Conservation (phyloP, 2,888 invertebrate genomes). For the Orchesellides sinensis region DNA sequence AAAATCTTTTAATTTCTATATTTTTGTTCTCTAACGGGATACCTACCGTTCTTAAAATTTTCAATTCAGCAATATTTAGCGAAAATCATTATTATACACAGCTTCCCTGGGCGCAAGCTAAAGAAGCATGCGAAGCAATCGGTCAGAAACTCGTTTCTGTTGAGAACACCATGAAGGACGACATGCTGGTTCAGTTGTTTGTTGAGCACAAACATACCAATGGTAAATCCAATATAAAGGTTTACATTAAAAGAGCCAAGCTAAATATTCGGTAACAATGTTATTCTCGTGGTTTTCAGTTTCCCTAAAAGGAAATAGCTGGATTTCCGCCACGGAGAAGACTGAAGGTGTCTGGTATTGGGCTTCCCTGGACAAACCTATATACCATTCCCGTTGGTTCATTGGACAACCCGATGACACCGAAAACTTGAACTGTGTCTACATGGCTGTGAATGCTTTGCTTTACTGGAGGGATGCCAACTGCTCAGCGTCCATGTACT, state of each 20-base stretch:
- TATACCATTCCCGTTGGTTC: conserved; percentile 69
- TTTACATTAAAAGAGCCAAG: too few relatives aligned
- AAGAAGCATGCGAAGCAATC: conserved; percentile 39
- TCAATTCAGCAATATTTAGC: too few relatives aligned
- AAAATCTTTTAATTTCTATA: neutral
- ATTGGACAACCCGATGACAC: conserved; percentile 71
- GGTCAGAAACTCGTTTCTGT: conserved; percentile 60
- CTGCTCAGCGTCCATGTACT: conserved; percentile 71
- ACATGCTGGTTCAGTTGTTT: conserved; percentile 54
- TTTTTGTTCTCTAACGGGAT: neutral
- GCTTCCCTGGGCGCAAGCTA: conserved; percentile 65
- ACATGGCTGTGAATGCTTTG: conserved; percentile 54
- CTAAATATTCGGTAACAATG: neutral
- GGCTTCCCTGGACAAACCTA: conserved; percentile 57
- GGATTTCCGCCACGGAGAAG: conserved; percentile 64
- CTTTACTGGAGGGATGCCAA: conserved; percentile 73
- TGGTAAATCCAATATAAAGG: conserved; percentile 10
- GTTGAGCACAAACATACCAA: conserved; percentile 57
- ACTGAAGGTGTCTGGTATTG: conserved; percentile 71
- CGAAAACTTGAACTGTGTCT: conserved; percentile 66
- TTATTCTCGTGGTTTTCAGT: conserved; percentile 15
- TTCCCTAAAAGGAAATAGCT: conserved; percentile 59
- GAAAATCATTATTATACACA: neutral
- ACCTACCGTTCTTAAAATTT: too few relatives aligned
- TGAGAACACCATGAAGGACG: conserved; percentile 61